Conservation (phyloP, 2,797 vertebrate species). For the Intellagama lesueurii region DNA sequence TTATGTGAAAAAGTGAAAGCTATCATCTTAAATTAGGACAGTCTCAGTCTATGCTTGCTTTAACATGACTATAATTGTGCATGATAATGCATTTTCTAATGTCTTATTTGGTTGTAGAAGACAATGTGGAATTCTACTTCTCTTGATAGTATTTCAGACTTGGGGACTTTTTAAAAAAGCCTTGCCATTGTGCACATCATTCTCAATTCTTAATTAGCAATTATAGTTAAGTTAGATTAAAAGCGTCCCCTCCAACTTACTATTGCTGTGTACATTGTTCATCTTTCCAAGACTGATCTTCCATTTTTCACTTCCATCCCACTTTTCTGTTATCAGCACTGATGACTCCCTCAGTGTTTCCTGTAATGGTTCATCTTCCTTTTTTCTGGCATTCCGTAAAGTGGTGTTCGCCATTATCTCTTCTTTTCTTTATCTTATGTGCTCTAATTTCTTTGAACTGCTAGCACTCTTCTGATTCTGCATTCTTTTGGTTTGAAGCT, state of each 20-base stretch:
- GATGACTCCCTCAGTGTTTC: conserved; percentile 1
- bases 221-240: not conserved
- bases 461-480: conserved; percentile 34
- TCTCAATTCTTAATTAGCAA: not conserved
- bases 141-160: not conserved
- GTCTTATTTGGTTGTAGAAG: not conserved
- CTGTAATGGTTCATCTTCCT: conserved; percentile 21
- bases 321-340: conserved; percentile 4
- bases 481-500: conserved; percentile 33
- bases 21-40: not conserved
- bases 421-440: conserved; percentile 27
- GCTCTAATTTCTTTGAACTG: conserved; percentile 24
- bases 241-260: not conserved
- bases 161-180: not conserved
- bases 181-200: not conserved
- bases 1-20: not conserved
- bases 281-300: conserved; percentile 13
- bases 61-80: not conserved
- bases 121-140: not conserved
- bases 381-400: conserved; percentile 6
- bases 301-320: not conserved
- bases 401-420: conserved; percentile 34
- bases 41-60: not conserved
- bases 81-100: not conserved
- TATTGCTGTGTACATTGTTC: conserved; percentile 6